Percentiles rank a stretch among this genome's conserved stretches.
phyloP scores from a whole-genome alignment of 2,113 vertebrate genomes.

The Corythaeola cristata region DNA sequence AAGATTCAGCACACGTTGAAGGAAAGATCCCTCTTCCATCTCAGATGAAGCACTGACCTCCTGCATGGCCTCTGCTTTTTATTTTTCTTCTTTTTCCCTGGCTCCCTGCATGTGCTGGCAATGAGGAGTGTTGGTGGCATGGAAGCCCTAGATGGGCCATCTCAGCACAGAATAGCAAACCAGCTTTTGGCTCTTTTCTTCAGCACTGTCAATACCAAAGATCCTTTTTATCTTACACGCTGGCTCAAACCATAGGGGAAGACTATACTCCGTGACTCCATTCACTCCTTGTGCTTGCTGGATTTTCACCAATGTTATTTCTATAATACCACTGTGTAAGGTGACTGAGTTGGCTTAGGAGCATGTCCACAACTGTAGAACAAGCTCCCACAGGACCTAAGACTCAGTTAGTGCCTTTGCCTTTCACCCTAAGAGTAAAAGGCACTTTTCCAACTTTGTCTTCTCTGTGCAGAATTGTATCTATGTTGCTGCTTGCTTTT shows the following conservation, averaged over 20 bases:
- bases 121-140: neutral
- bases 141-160: neutral
- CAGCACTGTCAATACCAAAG: neutral
- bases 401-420: neutral
- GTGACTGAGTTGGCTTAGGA: neutral
- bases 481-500: neutral
- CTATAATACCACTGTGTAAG: neutral
- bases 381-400: neutral
- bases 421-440: neutral
- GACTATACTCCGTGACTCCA: neutral
- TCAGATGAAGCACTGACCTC: neutral
- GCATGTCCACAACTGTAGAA: neutral
- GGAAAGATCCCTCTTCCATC: neutral
- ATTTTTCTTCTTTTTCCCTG: neutral
- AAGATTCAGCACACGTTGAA: neutral
- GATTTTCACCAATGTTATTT: neutral
- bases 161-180: neutral
- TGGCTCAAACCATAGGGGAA: neutral
- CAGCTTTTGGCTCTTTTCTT: neutral
- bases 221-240: neutral
- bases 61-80: neutral
- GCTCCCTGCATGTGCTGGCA: neutral
- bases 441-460: neutral
- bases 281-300: neutral
- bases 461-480: neutral